Evolutionary conservation across 1,140 invertebrate genomes (phyloP).

Genomic region (Psilanteris sp.): DNA sequence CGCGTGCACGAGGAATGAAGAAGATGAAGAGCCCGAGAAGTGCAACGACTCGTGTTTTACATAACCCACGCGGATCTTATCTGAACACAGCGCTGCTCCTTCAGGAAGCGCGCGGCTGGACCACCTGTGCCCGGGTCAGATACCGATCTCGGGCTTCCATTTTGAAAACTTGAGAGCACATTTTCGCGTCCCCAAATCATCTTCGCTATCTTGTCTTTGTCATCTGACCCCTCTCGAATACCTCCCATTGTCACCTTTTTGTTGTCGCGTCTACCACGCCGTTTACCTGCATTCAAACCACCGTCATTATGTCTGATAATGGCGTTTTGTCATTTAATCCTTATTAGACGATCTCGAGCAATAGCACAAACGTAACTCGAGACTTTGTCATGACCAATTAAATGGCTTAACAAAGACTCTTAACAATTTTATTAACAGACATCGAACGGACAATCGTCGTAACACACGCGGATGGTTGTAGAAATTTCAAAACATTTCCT

Average conservation of each 20-base stretch:
- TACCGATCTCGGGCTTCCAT: slow-evolving; percentile 19
- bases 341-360: background rate
- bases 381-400: slow-evolving; percentile 20
- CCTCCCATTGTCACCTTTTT: background rate
- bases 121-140: slow-evolving; percentile 46
- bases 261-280: background rate
- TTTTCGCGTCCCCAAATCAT: slow-evolving; percentile 2
- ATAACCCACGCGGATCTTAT: slow-evolving; percentile 68
- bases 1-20: slow-evolving; percentile 28
- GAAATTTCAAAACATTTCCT: too few relatives aligned
- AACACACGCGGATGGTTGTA: too few relatives aligned
- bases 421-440: background rate
- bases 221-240: background rate
- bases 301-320: slow-evolving; percentile 9
- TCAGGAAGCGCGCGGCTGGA: slow-evolving; percentile 28
- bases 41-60: slow-evolving; percentile 71
- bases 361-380: slow-evolving; percentile 4
- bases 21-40: slow-evolving; percentile 61
- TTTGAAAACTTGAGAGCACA: slow-evolving; percentile 11
- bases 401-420: background rate
- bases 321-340: slow-evolving; percentile 11
- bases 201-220: background rate
- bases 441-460: too few relatives aligned
- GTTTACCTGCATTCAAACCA: slow-evolving; percentile 2
- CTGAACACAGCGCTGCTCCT: slow-evolving; percentile 45